Base-by-base conservation (phyloP, 2,888 invertebrate genomes). In the Blastobasis lacticolella region DNA sequence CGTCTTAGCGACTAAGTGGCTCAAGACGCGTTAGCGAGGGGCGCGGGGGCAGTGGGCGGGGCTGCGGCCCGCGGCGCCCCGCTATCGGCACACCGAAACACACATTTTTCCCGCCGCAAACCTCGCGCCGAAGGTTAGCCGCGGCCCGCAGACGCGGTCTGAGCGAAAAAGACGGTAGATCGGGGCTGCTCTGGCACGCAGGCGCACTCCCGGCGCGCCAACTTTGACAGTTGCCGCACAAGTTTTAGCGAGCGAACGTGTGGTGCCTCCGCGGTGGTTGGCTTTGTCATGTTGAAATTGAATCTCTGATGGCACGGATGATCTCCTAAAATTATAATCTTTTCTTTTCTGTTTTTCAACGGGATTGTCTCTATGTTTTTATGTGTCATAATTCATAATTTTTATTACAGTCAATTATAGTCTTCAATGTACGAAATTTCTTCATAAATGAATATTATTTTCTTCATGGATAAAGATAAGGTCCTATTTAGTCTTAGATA, bases 51-150 rank as follows among this genome's bases (percentile, higher is more conserved):
- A 60, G 64, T 67, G 75, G 78, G 75, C 76, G 79, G 73, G 69
- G 77, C 73, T 71, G 74, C 73, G 78, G 78, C 74, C 74, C 81
- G 85, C 77, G 86, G 86, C 84, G 67, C 81, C 73, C 85, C 86
- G 85, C 83, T 82, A 81, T 85, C 87, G 88, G 88, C 87, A 85
- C 88, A 88, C 88, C 88, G 88, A 88, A 88, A 88, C 88, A 88
- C 88, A 88, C 88, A 88, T 88, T 88, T 88, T 86, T 87, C 80
- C 87, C 84, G 88, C 89, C 88, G 80, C 88, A 89, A 89, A 88
- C 89, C 88, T 85, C 84, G 88, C 87, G 85, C 86, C 81, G 82
- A 81, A 74, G 89, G 89, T 88, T 88, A 89, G 88, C 88, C 88
- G 85, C 88, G 82, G 72, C 79, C 88, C 87, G 86, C 88, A 88